These are phyloP conservation scores for Phyllotis vaccarum DNA, from an alignment of 2,797 vertebrate genomes.

Conservation along the genomic window DNA sequence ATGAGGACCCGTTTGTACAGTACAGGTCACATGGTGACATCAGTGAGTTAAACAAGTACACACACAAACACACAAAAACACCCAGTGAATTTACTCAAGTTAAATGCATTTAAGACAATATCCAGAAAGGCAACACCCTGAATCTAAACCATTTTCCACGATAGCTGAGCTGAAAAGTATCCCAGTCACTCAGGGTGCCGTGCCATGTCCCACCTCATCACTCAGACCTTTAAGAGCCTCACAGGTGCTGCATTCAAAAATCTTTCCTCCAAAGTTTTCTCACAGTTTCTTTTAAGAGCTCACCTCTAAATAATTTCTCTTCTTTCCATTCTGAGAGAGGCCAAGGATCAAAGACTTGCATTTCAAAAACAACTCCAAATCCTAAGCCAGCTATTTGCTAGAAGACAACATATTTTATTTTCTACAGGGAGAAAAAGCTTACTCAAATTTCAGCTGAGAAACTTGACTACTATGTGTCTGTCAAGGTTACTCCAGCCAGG, in stretches of 20 bases:
- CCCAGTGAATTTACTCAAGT: slow-evolving; percentile 18
- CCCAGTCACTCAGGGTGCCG: not conserved
- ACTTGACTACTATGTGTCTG: not conserved
- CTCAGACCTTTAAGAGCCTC: not conserved
- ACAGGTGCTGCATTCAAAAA: not conserved
- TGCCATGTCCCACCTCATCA: not conserved
- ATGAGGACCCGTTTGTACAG: not conserved
- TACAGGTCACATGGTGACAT: not conserved
- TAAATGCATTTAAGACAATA: slow-evolving; percentile 25
- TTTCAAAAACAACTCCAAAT: slow-evolving; percentile 46
- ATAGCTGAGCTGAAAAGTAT: not conserved
- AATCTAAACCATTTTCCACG: not conserved
- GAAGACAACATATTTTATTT: slow-evolving; percentile 41
- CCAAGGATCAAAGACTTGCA: slow-evolving; percentile 33
- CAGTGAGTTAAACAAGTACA: not conserved
- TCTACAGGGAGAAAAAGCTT: slow-evolving; percentile 38
- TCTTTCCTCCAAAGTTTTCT: slow-evolving; percentile 19
- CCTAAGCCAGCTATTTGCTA: slow-evolving; percentile 38
- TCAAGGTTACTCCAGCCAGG: slow-evolving; percentile 19
- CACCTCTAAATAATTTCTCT: slow-evolving; percentile 30
- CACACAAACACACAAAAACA: not conserved
- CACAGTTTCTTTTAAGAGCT: not conserved
- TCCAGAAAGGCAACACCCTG: slow-evolving; percentile 39
- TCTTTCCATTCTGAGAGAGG: slow-evolving; percentile 35
- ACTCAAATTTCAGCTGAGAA: slow-evolving; percentile 40